Base-by-base conservation (phyloP, 2,797 vertebrate species). In the Moxostoma hubbsi region DNA sequence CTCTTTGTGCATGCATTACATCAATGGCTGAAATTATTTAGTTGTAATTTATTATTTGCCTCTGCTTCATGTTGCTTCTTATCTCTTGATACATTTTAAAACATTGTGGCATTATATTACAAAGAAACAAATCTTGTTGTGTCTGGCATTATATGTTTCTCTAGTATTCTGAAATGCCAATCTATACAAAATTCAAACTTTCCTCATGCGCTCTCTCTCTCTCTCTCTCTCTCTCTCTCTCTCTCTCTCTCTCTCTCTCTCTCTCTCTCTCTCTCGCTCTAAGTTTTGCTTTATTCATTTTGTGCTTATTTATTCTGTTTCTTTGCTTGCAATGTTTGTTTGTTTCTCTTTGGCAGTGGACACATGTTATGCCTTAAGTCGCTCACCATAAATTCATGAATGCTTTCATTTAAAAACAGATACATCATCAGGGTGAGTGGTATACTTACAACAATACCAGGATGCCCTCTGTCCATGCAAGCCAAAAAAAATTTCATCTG, bases 1-100 rank as follows among this genome's bases (percentile, higher is more conserved):
- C 1, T 58, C 1, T 54, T 50, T 66, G 4, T 54, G 63, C 46
- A 59, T 7, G 7, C 68, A 13, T 81, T 61, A 81, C 65, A 49
- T 83, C 82, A 81, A 4, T 0, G 13, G 51, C 5, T 65, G 1
- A 24, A 66, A 54, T 58, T 0, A 43, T 53, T 4, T 70, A 36
- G 43, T 68, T 16, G 24, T 57, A 43, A 68, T 74, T 54, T 47
- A 53, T 15, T 74, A 64, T 36, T 68, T 57, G 2, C 75, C 61
- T 68, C 66, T 81, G 18, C 62, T 79, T 45, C 61, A 24, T 49
- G 58, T 79, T 82, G 57, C 59, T 51, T 67, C 43, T 77, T 69
- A 80, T 82, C 24, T 24, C 24, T 24, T 46, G 10, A 65, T 49
- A 51, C 61, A 24, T 24, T 70, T 24, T 7, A 53, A 69, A 46